A percentile compares a stretch with the other conserved stretches of the same genome.
phyloP scores from a whole-genome alignment of 2,888 invertebrate species.

The Furcula furcula region DNA sequence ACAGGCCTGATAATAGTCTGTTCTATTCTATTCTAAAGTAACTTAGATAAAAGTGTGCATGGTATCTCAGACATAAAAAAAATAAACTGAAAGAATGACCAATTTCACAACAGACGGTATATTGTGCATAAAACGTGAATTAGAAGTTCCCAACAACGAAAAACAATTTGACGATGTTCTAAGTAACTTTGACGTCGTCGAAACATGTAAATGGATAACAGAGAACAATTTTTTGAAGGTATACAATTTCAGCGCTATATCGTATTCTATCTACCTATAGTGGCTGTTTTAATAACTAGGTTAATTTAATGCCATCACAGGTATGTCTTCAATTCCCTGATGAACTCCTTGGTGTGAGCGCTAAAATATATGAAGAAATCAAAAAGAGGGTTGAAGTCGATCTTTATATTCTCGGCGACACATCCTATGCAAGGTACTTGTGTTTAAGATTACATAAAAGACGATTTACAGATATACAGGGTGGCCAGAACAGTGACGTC shows the following conservation, averaged over 20 bases:
- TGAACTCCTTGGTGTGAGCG: conserved; percentile 86
- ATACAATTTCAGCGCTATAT: conserved; percentile 16
- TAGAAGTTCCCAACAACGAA: conserved; percentile 41
- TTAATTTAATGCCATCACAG: conserved; percentile 75
- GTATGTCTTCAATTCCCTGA: conserved; percentile 97
- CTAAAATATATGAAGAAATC: conserved; percentile 83
- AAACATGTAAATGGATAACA: conserved; percentile 87
- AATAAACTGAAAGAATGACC: conserved; percentile 56
- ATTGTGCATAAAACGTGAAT: conserved; percentile 75
- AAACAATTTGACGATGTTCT: conserved; percentile 52
- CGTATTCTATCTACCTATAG: not conserved
- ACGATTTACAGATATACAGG: too few relatives aligned
- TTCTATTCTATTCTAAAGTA: too few relatives aligned
- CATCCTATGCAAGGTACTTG: conserved; percentile 90
- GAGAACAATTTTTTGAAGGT: conserved; percentile 85
- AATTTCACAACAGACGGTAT: conserved; percentile 79
- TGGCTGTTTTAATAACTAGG: not conserved
- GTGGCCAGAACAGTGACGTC: too few relatives aligned
- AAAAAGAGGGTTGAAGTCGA: conserved; percentile 69
- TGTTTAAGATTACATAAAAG: too few relatives aligned
- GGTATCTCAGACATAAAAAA: too few relatives aligned
- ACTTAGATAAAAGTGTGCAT: too few relatives aligned
- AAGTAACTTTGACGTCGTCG: conserved; percentile 80
- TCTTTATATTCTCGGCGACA: conserved; percentile 93
- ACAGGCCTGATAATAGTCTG: too few relatives aligned